A percentile compares a stretch with the other conserved stretches of the same genome.
Conservation (phyloP, 2,797 vertebrate species). For the Taeniopygia guttata region DNA sequence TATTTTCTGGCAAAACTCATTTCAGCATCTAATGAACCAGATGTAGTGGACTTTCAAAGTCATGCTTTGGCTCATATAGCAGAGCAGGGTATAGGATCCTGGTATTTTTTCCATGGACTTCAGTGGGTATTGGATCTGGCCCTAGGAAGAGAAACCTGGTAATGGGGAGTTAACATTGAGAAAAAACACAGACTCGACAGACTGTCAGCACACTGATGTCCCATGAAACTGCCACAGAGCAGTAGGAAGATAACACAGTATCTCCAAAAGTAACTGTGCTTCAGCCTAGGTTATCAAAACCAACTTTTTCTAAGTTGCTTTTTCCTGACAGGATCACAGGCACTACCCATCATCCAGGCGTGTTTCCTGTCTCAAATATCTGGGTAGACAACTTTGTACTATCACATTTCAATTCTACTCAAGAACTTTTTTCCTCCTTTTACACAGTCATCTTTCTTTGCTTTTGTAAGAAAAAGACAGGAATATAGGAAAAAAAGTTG, state of each 20-base stretch:
- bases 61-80: background rate
- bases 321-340: background rate
- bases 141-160: background rate
- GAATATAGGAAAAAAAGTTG: background rate
- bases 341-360: background rate
- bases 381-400: background rate
- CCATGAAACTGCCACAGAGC: background rate
- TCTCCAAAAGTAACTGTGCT: background rate
- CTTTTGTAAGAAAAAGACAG: background rate
- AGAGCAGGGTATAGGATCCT: background rate
- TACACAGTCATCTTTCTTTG: background rate
- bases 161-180: background rate
- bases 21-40: background rate
- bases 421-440: background rate
- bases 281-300: background rate
- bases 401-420: background rate
- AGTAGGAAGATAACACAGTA: background rate
- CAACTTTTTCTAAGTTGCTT: background rate
- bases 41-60: background rate
- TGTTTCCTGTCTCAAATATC: background rate
- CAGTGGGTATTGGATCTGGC: background rate
- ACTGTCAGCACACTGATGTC: background rate
- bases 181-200: background rate
- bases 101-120: background rate
- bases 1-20: conserved; percentile 9